Percentiles rank a stretch among this genome's conserved stretches.
These are phyloP conservation scores for Tenthredo livida DNA, from an alignment of 2,888 invertebrate genomes.

Conservation along the genomic window DNA sequence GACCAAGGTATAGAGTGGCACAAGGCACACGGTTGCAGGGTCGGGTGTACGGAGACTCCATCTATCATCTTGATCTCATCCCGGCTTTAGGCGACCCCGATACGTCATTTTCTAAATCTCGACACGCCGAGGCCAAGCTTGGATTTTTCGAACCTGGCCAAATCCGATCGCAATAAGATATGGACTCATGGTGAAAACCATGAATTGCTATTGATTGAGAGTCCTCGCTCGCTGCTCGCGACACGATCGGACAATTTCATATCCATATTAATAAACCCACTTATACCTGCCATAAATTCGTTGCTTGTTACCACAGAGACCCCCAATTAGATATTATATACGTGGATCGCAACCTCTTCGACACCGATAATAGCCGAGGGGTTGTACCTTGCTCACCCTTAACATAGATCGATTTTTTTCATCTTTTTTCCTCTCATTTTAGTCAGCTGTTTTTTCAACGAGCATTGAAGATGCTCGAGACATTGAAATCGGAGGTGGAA, in stretches of 20 bases:
- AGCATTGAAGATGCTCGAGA: not conserved
- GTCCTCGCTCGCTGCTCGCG: not conserved
- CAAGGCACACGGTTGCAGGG: constrained; percentile 28
- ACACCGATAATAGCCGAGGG: not conserved
- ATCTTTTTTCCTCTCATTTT: not conserved
- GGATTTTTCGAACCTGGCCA: constrained; percentile 34
- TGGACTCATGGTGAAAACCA: not conserved
- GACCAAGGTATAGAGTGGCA: not conserved
- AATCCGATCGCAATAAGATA: constrained; percentile 5
- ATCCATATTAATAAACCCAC: constrained; percentile 25
- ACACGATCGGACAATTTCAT: not conserved
- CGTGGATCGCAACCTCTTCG: not conserved
- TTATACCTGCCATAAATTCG: not conserved
- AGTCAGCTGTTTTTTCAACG: constrained; percentile 9
- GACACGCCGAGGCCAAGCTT: constrained; percentile 49
- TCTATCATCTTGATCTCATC: constrained; percentile 71
- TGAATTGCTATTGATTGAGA: constrained; percentile 30
- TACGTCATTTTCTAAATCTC: constrained; percentile 71
- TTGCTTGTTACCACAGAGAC: not conserved
- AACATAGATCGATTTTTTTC: not conserved
- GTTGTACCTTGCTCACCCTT: not conserved
- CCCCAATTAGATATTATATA: not conserved
- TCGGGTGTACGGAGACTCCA: constrained; percentile 63
- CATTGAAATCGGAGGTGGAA: not conserved
- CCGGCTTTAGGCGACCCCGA: constrained; percentile 69